These are phyloP conservation scores for Ianthella basta DNA, from an alignment of 37 sponge, comb jelly and placozoan species.

Conservation along the genomic window DNA sequence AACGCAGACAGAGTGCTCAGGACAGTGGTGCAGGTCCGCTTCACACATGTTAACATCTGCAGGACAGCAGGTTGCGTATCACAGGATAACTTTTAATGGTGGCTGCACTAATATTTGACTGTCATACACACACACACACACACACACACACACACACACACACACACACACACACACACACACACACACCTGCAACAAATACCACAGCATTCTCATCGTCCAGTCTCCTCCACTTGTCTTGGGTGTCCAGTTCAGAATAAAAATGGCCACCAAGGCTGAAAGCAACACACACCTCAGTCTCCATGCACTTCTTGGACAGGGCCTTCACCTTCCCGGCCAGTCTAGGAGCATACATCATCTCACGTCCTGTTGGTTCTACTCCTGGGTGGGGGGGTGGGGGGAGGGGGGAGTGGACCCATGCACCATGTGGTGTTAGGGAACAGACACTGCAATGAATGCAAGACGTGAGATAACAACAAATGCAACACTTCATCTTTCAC, in stretches of 20 bases:
- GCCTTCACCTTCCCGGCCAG: neutral
- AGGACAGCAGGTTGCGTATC: neutral
- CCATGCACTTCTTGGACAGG: constrained; percentile 31
- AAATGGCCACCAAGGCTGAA: constrained; percentile 53
- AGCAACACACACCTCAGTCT: constrained; percentile 56
- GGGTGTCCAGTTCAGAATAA: constrained; percentile 25
- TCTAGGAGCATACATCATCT: neutral
- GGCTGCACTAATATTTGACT: neutral
- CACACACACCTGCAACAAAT: constrained; percentile 55
- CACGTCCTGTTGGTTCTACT: neutral
- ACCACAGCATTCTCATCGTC: constrained; percentile 19
- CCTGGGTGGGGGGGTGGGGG: neutral
- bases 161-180: neutral
- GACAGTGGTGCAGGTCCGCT: constrained; percentile 62
- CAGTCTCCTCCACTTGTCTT: constrained; percentile 29
- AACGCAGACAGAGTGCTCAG: constrained; percentile 44
- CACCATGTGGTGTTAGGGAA: no score
- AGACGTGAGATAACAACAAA: no score
- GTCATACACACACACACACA: constrained; percentile 13
- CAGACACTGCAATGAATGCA: no score
- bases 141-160: neutral
- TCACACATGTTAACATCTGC: constrained; percentile 68
- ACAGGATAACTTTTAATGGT: neutral
- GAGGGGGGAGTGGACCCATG: no score
- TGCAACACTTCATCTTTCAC: no score